Evolutionary conservation across 2,113 vertebrate genomes (phyloP).

Genomic region (Maccullochella peelii): DNA sequence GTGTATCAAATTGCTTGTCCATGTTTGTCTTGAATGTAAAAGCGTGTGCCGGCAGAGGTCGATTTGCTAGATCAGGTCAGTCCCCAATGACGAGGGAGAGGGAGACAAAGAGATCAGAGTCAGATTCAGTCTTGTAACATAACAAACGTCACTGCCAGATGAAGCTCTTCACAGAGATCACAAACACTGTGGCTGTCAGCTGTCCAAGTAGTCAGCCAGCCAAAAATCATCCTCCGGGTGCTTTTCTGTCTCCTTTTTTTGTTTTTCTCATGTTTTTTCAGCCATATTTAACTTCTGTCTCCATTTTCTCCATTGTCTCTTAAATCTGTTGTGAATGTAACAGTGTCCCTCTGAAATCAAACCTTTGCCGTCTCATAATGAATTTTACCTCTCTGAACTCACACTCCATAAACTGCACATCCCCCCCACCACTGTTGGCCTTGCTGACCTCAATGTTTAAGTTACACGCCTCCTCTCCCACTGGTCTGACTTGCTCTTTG

Average conservation of each 20-base stretch:
- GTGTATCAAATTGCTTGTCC: constrained; percentile 36
- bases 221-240: background rate
- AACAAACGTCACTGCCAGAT: constrained; percentile 36
- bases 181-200: constrained; percentile 22
- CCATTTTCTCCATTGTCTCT: constrained; percentile 1
- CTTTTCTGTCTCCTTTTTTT: background rate
- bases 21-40: constrained; percentile 59
- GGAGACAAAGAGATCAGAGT: constrained; percentile 44
- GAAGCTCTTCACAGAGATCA: constrained; percentile 19
- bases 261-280: background rate
- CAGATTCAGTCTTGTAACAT: constrained; percentile 20
- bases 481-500: background rate
- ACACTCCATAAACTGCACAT: constrained; percentile 20
- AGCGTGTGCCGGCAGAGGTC: constrained; percentile 24
- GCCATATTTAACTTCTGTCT: constrained; percentile 1
- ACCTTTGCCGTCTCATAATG: constrained; percentile 29
- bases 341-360: constrained; percentile 10
- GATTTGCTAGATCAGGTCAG: constrained; percentile 30
- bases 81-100: constrained; percentile 32
- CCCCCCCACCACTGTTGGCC: background rate
- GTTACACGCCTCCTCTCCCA: constrained; percentile 29
- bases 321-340: constrained; percentile 6
- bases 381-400: constrained; percentile 47
- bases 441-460: constrained; percentile 22
- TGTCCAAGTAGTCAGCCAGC: constrained; percentile 19